These are phyloP conservation scores for Varecia variegata DNA, from an alignment of 2,797 vertebrate species.

Conservation along the genomic window DNA sequence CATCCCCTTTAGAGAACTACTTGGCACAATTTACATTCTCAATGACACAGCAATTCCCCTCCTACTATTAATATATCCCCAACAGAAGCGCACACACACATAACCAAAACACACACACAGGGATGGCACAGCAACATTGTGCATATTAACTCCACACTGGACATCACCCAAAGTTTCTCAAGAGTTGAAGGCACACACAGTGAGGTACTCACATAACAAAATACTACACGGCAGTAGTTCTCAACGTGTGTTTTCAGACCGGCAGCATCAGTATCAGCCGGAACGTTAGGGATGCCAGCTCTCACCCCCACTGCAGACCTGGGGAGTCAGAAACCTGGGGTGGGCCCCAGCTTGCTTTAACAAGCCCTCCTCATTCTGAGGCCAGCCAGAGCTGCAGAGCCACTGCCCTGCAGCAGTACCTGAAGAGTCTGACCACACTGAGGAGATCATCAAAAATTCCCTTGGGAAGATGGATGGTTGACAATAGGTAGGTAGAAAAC, in stretches of 20 bases:
- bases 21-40: background rate
- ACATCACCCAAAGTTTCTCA: background rate
- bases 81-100: background rate
- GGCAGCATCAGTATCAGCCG: background rate
- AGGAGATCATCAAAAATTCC: background rate
- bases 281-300: background rate
- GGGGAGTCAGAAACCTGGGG: background rate
- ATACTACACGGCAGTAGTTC: background rate
- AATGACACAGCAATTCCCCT: background rate
- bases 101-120: background rate
- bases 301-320: background rate
- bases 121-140: background rate
- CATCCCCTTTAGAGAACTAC: background rate
- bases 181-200: background rate
- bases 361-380: background rate
- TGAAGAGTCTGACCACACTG: background rate
- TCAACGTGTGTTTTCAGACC: background rate
- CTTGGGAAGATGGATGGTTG: background rate
- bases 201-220: background rate
- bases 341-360: background rate
- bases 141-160: background rate
- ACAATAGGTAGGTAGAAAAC: background rate
- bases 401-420: background rate
- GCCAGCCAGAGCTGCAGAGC: background rate
- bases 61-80: background rate